Percentiles rank a stretch among this genome's conserved stretches.
Evolutionary conservation across 2,888 invertebrate genomes (phyloP).

Genomic region (Dorcus parallelipipedus): DNA sequence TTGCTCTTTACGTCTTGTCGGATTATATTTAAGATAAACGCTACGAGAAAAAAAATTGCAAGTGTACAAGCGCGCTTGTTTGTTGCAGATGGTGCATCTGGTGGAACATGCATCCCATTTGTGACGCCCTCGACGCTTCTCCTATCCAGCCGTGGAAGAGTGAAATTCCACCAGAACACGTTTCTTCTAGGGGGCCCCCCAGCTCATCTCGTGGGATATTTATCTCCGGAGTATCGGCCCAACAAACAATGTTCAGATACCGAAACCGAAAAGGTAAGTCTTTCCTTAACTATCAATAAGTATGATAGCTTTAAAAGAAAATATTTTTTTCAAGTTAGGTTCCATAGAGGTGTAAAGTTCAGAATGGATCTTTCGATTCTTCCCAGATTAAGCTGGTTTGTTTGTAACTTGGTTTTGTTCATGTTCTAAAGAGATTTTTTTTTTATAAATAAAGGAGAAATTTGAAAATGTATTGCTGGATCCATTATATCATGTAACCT

Average conservation of each 20-base stretch:
- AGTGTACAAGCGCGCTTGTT: conserved; percentile 11
- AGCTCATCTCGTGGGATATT: conserved; percentile 48
- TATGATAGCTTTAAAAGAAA: too few relatives aligned
- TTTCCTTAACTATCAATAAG: too few relatives aligned
- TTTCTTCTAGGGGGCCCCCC: conserved; percentile 28
- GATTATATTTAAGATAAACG: too few relatives aligned
- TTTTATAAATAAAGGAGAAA: conserved; percentile 42
- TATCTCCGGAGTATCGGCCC: conserved; percentile 56
- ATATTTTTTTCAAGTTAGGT: too few relatives aligned
- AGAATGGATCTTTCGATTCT: too few relatives aligned
- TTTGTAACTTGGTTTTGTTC: too few relatives aligned
- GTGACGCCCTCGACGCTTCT: conserved; percentile 55
- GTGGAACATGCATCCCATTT: conserved; percentile 50
- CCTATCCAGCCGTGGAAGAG: conserved; percentile 55
- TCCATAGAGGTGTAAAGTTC: too few relatives aligned
- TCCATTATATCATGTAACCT: conserved; percentile 63
- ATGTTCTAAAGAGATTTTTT: too few relatives aligned
- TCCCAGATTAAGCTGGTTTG: too few relatives aligned
- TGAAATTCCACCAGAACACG: conserved; percentile 43
- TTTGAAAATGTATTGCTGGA: conserved; percentile 62
- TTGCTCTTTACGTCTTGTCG: neutral
- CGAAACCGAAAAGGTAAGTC: conserved; percentile 57
- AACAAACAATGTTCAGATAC: conserved; percentile 53
- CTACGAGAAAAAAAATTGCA: too few relatives aligned
- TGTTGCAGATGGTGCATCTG: conserved; percentile 44